These are phyloP conservation scores for Porites lutea DNA, from an alignment of 64 coral and sea anemone species.

Conservation along the genomic window DNA sequence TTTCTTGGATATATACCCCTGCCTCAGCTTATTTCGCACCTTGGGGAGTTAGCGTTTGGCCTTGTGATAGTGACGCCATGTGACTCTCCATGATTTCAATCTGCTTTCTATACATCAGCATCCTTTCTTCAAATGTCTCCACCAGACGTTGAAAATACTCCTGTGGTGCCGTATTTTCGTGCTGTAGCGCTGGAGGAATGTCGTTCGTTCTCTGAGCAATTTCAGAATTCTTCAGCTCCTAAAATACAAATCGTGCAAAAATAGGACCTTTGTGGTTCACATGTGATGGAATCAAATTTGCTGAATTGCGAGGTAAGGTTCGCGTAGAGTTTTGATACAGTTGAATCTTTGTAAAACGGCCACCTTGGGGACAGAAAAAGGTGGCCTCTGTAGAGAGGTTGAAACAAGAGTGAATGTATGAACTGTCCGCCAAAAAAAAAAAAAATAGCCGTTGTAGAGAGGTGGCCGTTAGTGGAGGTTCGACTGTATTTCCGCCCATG, in stretches of 20 bases:
- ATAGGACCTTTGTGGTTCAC: not conserved
- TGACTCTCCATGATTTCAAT: conserved; percentile 99
- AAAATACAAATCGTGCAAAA: not conserved
- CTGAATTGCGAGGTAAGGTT: not conserved
- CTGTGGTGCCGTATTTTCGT: conserved; percentile 92
- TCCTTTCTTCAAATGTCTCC: conserved; percentile 98
- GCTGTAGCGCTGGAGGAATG: conserved; percentile 90
- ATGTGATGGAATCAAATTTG: not conserved
- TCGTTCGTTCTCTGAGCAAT: conserved; percentile 93
- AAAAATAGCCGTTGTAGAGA: too few relatives aligned
- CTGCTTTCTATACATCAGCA: conserved; percentile 93
- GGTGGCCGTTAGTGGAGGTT: too few relatives aligned
- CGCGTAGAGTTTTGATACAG: too few relatives aligned
- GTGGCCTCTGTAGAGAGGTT: too few relatives aligned
- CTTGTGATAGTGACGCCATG: conserved; percentile 84
- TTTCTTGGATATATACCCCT: not conserved
- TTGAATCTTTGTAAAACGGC: too few relatives aligned
- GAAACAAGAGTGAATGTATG: too few relatives aligned
- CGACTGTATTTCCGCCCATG: too few relatives aligned
- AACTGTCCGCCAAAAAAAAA: too few relatives aligned
- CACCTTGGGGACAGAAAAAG: too few relatives aligned
- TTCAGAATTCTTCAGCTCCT: conserved; percentile 99
- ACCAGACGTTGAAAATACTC: conserved; percentile 93
- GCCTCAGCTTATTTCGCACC: conserved; percentile 42
- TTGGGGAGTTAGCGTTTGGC: conserved; percentile 95